Conservation (phyloP, 2,113 vertebrate species). For the Gavialis gangeticus region DNA sequence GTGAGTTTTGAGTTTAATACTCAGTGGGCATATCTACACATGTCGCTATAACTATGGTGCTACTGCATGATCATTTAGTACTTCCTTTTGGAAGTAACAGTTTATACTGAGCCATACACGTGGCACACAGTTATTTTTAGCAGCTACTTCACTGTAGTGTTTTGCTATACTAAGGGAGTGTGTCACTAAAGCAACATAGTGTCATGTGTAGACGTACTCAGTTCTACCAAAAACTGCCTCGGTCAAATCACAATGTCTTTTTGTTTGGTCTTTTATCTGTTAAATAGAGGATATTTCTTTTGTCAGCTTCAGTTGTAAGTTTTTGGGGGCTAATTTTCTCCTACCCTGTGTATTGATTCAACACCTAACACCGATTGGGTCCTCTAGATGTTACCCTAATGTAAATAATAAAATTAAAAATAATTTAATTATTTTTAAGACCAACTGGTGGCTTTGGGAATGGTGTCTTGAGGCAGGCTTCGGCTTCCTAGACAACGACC, state of each 20-base stretch:
- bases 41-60: no score
- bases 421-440: not conserved
- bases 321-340: conserved; percentile 10
- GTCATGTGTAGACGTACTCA: not conserved
- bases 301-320: not conserved
- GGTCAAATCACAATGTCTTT: conserved; percentile 53
- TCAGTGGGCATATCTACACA: no score
- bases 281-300: conserved; percentile 52
- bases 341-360: conserved; percentile 8
- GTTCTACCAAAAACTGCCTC: conserved; percentile 27
- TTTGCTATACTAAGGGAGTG: not conserved
- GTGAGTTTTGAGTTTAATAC: no score
- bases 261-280: conserved; percentile 26
- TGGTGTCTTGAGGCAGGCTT: no score
- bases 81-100: no score
- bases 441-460: no score
- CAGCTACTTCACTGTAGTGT: no score
- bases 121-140: no score
- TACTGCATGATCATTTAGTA: no score
- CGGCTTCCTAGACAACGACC: no score
- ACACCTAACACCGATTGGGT: not conserved
- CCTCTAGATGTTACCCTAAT: not conserved
- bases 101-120: no score
- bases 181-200: conserved; percentile 1
- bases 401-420: conserved; percentile 7